A percentile compares a stretch with the other conserved stretches of the same genome.
Evolutionary conservation across 2,888 invertebrate species (phyloP).

Genomic region (Drosophila phalerata): DNA sequence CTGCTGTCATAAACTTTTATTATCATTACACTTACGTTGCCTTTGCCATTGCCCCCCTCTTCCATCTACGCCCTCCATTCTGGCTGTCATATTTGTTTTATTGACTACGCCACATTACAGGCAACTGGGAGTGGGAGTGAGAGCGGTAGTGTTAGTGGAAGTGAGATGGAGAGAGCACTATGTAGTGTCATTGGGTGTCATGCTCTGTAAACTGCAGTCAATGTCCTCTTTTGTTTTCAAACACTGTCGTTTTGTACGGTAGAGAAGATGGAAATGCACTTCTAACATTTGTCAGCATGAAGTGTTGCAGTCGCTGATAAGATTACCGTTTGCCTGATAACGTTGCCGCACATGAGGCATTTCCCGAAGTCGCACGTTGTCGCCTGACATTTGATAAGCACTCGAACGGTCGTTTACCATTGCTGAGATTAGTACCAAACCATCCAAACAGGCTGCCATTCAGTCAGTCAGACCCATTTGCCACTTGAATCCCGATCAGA

Average conservation of each 20-base stretch:
- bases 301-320: constrained; percentile 68
- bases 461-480: constrained; percentile 26
- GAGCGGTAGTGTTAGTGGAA: not conserved
- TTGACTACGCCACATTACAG: constrained; percentile 60
- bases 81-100: constrained; percentile 74
- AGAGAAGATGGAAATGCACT: constrained; percentile 33
- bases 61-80: not conserved
- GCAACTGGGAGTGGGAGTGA: constrained; percentile 3
- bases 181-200: constrained; percentile 31
- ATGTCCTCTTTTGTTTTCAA: constrained; percentile 73
- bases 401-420: constrained; percentile 53
- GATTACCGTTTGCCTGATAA: constrained; percentile 64
- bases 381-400: constrained; percentile 64
- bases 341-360: constrained; percentile 34
- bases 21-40: constrained; percentile 74
- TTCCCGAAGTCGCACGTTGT: constrained; percentile 45
- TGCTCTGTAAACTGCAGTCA: constrained; percentile 70
- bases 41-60: not conserved
- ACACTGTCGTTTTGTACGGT: constrained; percentile 19
- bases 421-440: constrained; percentile 49
- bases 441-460: constrained; percentile 12
- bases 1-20: constrained; percentile 78
- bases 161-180: not conserved
- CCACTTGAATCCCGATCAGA: constrained; percentile 39
- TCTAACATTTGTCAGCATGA: constrained; percentile 71